Conservation (phyloP, 2,797 vertebrate species). For the Chiroxiphia lanceolata region DNA sequence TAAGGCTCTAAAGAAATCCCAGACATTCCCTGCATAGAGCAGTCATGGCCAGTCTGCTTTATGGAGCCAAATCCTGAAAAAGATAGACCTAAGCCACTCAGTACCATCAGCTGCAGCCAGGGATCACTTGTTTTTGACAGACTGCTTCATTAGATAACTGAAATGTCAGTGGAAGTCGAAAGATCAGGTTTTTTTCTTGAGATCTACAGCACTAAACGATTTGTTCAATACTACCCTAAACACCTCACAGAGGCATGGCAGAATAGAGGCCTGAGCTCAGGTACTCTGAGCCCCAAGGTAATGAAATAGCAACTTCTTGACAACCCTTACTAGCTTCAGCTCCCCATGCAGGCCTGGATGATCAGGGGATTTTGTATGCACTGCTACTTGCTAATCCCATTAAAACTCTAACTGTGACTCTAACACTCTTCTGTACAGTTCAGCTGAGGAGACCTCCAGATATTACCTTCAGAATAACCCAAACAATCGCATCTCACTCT, state of each 20-base stretch:
- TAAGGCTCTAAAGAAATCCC: neutral
- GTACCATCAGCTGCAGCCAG: neutral
- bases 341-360: neutral
- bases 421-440: neutral
- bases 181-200: neutral
- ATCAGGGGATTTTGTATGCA: neutral
- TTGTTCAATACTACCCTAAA: neutral
- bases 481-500: neutral
- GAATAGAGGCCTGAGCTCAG: neutral
- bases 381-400: neutral
- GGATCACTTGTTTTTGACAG: neutral
- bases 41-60: neutral
- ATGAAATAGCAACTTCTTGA: neutral
- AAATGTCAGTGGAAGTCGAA: neutral
- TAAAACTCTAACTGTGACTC: neutral
- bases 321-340: neutral
- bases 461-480: neutral
- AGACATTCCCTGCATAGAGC: neutral
- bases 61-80: neutral
- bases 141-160: neutral
- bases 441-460: neutral
- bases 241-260: neutral
- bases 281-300: neutral
- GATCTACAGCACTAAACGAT: neutral
- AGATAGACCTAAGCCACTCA: fast-evolving